A percentile compares a stretch with the other conserved stretches of the same genome.
phyloP scores from a whole-genome alignment of 1,140 invertebrate genomes.

The Drosophila obscura region DNA sequence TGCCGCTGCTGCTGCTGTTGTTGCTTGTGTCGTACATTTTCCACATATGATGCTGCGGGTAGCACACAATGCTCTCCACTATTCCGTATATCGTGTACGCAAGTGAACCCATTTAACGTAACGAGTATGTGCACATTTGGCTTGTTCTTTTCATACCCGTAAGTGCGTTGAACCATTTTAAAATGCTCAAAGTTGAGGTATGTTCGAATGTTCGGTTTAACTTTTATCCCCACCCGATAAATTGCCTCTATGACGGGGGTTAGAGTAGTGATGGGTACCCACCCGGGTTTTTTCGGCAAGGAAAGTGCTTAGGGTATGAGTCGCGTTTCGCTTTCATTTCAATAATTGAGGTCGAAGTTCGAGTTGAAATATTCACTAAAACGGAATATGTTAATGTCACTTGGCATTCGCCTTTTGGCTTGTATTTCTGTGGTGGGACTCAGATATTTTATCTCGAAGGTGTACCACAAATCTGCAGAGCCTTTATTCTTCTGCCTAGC shows the following conservation, averaged over 20 bases:
- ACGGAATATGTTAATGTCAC: constrained; percentile 11
- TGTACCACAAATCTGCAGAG: no score
- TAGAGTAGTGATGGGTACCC: constrained; percentile 5
- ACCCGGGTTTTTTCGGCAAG: neutral
- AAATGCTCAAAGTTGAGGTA: constrained; percentile 59
- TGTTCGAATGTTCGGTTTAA: constrained; percentile 11
- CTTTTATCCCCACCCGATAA: constrained; percentile 10
- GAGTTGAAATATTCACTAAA: constrained; percentile 31
- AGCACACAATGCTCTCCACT: constrained; percentile 15
- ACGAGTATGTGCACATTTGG: constrained; percentile 61
- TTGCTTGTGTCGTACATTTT: constrained; percentile 51
- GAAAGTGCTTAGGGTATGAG: neutral
- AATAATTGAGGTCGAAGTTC: constrained; percentile 46
- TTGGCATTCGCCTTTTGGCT: neutral
- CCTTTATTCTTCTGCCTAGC: neutral
- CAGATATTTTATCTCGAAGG: neutral
- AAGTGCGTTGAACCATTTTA: constrained; percentile 72
- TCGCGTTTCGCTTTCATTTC: constrained; percentile 32
- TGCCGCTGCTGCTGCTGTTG: constrained; percentile 9
- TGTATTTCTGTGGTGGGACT: constrained; percentile 2
- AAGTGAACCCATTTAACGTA: constrained; percentile 78
- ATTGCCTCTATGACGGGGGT: constrained; percentile 20
- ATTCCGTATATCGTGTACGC: constrained; percentile 16
- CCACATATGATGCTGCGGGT: constrained; percentile 70
- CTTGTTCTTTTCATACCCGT: constrained; percentile 46